phyloP scores from a whole-genome alignment of 2,888 invertebrate genomes.

The Halictus ligatus region DNA sequence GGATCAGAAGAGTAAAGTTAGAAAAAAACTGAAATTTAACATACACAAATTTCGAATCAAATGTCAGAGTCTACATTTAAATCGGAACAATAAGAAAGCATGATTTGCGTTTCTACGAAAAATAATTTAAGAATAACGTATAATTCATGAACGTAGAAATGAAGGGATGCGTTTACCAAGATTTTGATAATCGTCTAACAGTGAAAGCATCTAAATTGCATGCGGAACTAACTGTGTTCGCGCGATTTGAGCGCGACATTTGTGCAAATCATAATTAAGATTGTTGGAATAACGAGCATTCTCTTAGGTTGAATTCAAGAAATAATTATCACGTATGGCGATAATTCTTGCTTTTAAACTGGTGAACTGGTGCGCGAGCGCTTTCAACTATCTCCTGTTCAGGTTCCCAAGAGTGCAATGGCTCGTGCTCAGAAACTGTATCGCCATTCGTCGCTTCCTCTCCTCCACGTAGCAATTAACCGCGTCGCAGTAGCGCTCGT shows the following conservation, averaged over 20 bases:
- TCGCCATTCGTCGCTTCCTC: slow-evolving; percentile 61
- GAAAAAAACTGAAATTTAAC: background rate
- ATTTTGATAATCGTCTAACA: background rate
- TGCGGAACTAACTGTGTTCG: background rate
- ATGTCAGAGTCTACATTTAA: background rate
- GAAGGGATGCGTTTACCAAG: background rate
- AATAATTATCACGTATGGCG: slow-evolving; percentile 22
- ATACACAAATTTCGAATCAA: background rate
- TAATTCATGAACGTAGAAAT: background rate
- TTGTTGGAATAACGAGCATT: background rate
- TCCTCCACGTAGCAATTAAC: slow-evolving; percentile 69
- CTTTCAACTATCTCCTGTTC: slow-evolving; percentile 44
- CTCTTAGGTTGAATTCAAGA: background rate
- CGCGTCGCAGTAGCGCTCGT: slow-evolving; percentile 64
- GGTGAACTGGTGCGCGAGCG: background rate
- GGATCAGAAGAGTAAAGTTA: background rate
- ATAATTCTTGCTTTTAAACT: slow-evolving; percentile 39
- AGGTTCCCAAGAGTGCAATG: slow-evolving; percentile 46
- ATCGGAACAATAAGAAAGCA: background rate
- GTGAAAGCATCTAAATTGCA: background rate
- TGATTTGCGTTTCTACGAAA: background rate
- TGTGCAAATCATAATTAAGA: background rate
- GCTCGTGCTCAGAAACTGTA: slow-evolving; percentile 52
- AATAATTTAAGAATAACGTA: background rate
- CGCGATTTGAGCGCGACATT: background rate